These are phyloP conservation scores for Polylopha cassiicola DNA, from an alignment of 2,888 invertebrate species.

Conservation along the genomic window DNA sequence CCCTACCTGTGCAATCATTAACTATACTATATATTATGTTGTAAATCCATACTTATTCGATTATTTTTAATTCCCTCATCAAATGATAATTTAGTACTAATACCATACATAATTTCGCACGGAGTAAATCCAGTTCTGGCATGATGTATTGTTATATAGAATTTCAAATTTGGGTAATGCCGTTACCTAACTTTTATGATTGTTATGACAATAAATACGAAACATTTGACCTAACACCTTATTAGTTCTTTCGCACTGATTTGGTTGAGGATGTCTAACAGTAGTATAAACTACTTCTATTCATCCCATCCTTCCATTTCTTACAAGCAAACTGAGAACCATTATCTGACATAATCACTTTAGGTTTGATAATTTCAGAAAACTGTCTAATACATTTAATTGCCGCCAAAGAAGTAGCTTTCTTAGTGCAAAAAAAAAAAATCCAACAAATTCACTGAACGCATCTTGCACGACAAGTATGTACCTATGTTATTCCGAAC, in stretches of 20 bases:
- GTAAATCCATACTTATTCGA: neutral
- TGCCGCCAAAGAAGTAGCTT: constrained; percentile 9
- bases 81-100: neutral
- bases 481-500: constrained; percentile 23
- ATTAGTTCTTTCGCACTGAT: constrained; percentile 27
- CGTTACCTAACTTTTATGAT: constrained; percentile 25
- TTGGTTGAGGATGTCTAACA: constrained; percentile 27
- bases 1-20: too few relatives aligned
- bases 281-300: constrained; percentile 21
- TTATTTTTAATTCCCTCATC: neutral
- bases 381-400: constrained; percentile 16
- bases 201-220: constrained; percentile 23
- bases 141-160: constrained; percentile 28
- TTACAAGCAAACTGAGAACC: constrained; percentile 22
- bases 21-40: too few relatives aligned
- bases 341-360: constrained; percentile 24
- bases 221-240: constrained; percentile 26
- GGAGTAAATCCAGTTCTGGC: constrained; percentile 25
- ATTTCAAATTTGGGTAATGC: constrained; percentile 21
- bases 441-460: constrained; percentile 21
- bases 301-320: constrained; percentile 10
- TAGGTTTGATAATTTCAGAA: constrained; percentile 17
- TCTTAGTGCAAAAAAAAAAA: neutral
- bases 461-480: constrained; percentile 26
- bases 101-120: neutral